Base-by-base conservation (phyloP, 2,113 vertebrate species). In the Albula glossodonta region DNA sequence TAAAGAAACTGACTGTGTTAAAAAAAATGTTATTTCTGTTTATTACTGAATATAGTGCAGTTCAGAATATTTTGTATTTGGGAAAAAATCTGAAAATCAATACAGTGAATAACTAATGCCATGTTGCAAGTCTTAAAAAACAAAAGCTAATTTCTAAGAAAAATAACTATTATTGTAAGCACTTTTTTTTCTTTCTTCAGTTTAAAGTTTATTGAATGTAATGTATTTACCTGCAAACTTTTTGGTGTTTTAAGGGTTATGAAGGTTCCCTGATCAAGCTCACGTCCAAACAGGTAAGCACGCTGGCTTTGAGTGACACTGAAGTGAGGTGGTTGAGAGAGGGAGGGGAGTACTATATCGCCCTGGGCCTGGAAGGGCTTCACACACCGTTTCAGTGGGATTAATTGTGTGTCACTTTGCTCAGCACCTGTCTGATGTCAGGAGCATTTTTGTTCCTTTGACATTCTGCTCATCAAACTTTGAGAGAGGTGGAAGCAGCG, bases 201-300 rank as follows among this genome's bases (percentile, higher is more conserved):
- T 60, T 63, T 63, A 15, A 63, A 15, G 60, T 4, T 15, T 13
- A 17, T 63, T 17, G 17, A 9, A 9, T 74, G n/a, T 74, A 74
- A 74, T 31, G 1, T n/a, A 31, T n/a, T 25, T 31, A 74, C 7
- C 70, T 74, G n/a, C 10, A n/a, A 25, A 11, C 25, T 66, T 13
- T 25, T 25, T 66, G 81, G 92, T 81, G 82, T 31, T 91, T 91
- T 85, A 90, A 96, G 95, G 95, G 95, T 78, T 96, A 96, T 86
- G 95, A 95, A 91, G 95, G 95, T 51, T 96, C 95, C 41, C 91
- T 96, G 89, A 96, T 96, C 87, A 96, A 95, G 85, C 94, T 96
- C 52, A 96, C 95, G 31, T 96, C 95, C 0, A 96, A 96, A 91
- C 95, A 96, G 95, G 95, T 96, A 91, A 82, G 78, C 25, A 63